Evolutionary conservation across 2,888 invertebrate species (phyloP), one percentile per base, ranked within the genome.

Genomic region (Geophilus truncorum): DNA sequence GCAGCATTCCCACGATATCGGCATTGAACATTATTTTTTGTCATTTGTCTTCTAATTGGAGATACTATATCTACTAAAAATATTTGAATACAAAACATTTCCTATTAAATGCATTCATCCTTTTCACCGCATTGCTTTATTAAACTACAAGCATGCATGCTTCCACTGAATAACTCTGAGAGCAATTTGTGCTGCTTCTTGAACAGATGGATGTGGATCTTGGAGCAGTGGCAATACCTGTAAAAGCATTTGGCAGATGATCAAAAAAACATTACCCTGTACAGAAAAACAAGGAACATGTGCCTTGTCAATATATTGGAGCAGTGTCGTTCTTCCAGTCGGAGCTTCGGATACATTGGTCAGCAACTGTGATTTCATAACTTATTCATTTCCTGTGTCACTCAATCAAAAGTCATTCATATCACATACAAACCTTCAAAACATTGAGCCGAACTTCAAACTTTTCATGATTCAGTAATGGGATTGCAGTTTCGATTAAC

Each of bases 91-190:
- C n/a, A n/a, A n/a, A n/a, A n/a, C n/a, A n/a, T n/a, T n/a, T n/a
- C n/a, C n/a, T n/a, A n/a, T n/a, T n/a, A n/a, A n/a, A n/a, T n/a
- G n/a, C n/a, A n/a, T n/a, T n/a, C n/a, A n/a, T n/a, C n/a, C n/a
- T n/a, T n/a, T n/a, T n/a, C n/a, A n/a, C n/a, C n/a, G n/a, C n/a
- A n/a, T n/a, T n/a, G n/a, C n/a, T n/a, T n/a, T n/a, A n/a, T n/a
- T n/a, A n/a, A n/a, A 18, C 45, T 45, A 45, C 45, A 45, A 45
- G 45, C 45, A 45, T 18, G 45, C 18, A 18, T 28, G 75, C 25
- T 75, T 75, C 75, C 75, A 75, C n/a, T 32, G 75, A 75, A 75
- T 75, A 12, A 75, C 75, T 32, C 25, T 75, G 23, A 75, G 7
- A 75, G 75, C 75, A 23, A 75, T 75, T 28, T 15, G 1, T n/a